Evolutionary conservation across 1,140 invertebrate genomes (phyloP).

Genomic region (Caenorhabditis inopinata): DNA sequence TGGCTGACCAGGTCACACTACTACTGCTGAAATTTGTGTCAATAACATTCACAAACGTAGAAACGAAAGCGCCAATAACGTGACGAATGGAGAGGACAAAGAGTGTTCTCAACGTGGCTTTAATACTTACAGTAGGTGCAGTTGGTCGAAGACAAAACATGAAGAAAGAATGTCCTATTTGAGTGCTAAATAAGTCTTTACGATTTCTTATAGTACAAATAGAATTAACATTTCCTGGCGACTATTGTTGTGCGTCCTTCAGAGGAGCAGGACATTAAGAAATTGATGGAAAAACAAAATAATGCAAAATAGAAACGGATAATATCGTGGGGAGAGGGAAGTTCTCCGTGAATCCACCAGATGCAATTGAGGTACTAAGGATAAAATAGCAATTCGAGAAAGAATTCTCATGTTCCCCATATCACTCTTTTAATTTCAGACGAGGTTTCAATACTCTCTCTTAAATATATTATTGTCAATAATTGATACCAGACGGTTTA

Average conservation of each 20-base stretch:
- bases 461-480: too few species aligned
- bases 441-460: too few species aligned
- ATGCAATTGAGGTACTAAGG: too few species aligned
- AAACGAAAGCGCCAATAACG: background rate
- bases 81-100: too few species aligned
- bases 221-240: background rate
- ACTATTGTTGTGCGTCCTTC: background rate
- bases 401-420: too few species aligned
- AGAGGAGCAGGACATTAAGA: background rate
- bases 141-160: background rate
- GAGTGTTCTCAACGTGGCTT: background rate
- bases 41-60: background rate
- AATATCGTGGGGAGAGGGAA: too few species aligned
- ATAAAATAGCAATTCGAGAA: too few species aligned
- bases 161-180: background rate
- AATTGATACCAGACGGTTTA: too few species aligned
- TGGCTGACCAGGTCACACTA: background rate
- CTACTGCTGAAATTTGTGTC: constrained; percentile 1
- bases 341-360: too few species aligned
- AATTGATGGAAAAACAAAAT: too few species aligned
- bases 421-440: too few species aligned
- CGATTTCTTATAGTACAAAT: background rate
- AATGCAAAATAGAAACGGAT: too few species aligned
- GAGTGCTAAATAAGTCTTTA: background rate
- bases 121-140: background rate